phyloP scores from a whole-genome alignment of 2,113 vertebrate genomes.

The Castor canadensis region DNA sequence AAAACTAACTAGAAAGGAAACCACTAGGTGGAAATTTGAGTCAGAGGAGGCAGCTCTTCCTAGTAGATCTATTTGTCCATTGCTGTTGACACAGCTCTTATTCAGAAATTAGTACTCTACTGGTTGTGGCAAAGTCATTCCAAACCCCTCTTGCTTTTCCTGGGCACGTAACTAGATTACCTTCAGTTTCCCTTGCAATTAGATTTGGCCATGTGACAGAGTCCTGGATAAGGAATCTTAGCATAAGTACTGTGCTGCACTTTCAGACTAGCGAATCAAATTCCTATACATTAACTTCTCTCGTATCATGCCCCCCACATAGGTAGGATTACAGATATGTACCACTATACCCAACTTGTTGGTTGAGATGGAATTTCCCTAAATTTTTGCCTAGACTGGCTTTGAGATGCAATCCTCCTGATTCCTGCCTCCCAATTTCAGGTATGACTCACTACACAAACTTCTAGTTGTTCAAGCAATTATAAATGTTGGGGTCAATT shows the following conservation, averaged over 20 bases:
- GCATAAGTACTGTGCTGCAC: not conserved
- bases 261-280: not conserved
- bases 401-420: not conserved
- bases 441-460: too few species aligned
- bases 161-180: not conserved
- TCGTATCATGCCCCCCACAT: too few species aligned
- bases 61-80: not conserved
- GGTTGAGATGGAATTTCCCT: not conserved
- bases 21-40: not conserved
- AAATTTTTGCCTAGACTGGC: not conserved
- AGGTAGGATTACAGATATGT: too few species aligned
- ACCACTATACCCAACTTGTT: too few species aligned
- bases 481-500: not conserved
- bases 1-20: not conserved
- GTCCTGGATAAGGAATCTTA: not conserved
- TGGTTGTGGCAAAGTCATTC: not conserved
- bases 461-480: not conserved
- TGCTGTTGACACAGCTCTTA: not conserved
- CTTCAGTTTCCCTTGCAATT: not conserved
- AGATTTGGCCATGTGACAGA: not conserved
- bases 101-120: not conserved
- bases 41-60: not conserved
- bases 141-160: not conserved
- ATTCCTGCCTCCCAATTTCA: too few species aligned
- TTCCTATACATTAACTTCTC: not conserved